phyloP scores from a whole-genome alignment of 1,140 invertebrate species.

The Drusus annulatus region DNA sequence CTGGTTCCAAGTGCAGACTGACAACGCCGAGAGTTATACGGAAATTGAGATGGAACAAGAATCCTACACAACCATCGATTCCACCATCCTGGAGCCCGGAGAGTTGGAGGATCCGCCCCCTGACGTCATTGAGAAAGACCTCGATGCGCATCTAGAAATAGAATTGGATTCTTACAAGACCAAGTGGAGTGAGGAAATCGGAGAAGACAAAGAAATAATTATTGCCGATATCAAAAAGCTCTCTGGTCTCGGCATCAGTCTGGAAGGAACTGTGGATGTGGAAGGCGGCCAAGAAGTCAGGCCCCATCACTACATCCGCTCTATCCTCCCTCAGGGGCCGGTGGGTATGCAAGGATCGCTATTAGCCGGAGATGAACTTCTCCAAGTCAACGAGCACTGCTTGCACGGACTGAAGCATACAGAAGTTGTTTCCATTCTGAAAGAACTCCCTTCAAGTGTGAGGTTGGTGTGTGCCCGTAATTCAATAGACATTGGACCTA shows the following conservation, averaged over 20 bases:
- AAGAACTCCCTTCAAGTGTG: constrained; percentile 88
- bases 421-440: constrained; percentile 91
- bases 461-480: constrained; percentile 84
- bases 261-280: constrained; percentile 94
- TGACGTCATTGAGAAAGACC: constrained; percentile 72
- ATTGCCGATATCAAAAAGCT: constrained; percentile 89
- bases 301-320: constrained; percentile 89
- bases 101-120: constrained; percentile 71
- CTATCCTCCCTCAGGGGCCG: constrained; percentile 89
- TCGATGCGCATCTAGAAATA: constrained; percentile 71
- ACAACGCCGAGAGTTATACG: constrained; percentile 72
- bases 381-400: constrained; percentile 90
- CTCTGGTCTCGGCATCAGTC: constrained; percentile 90
- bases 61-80: constrained; percentile 77
- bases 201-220: constrained; percentile 80
- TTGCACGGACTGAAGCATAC: constrained; percentile 90
- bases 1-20: constrained; percentile 78
- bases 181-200: constrained; percentile 82
- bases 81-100: constrained; percentile 70
- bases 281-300: constrained; percentile 87
- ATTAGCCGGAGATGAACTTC: constrained; percentile 90
- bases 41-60: constrained; percentile 77
- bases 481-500: constrained; percentile 71
- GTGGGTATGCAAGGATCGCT: constrained; percentile 87
- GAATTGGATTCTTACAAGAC: constrained; percentile 66